These are phyloP conservation scores for Branchipolynoe longqiensis DNA, from an alignment of 2,888 invertebrate genomes.

Conservation along the genomic window DNA sequence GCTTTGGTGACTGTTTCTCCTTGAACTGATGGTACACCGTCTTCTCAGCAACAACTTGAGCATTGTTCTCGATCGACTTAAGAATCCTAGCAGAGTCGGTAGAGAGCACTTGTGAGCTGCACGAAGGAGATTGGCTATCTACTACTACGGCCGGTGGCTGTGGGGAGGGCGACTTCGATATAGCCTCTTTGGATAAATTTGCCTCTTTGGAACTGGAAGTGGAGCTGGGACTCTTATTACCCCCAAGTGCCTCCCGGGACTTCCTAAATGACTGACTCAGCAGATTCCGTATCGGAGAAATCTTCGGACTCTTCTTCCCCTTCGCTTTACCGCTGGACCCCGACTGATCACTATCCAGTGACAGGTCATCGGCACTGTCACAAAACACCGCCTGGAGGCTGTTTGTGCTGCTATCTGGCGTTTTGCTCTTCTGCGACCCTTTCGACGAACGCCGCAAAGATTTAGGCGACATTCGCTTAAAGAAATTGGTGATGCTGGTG, in stretches of 20 bases:
- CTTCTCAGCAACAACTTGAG: slow-evolving; percentile 68
- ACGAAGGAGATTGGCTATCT: background rate
- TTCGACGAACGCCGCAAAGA: slow-evolving; percentile 57
- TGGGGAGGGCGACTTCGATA: background rate
- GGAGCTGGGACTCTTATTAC: background rate
- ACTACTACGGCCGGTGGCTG: background rate
- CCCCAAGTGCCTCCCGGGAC: slow-evolving; percentile 21
- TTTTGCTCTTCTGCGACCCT: slow-evolving; percentile 32
- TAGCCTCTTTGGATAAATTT: slow-evolving; percentile 10
- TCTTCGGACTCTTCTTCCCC: slow-evolving; percentile 32
- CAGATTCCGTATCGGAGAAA: slow-evolving; percentile 21
- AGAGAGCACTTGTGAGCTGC: slow-evolving; percentile 21
- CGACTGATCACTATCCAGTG: slow-evolving; percentile 30
- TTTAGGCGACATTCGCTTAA: slow-evolving; percentile 70
- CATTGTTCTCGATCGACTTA: slow-evolving; percentile 76
- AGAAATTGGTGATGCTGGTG: slow-evolving; percentile 77
- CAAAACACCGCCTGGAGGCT: slow-evolving; percentile 54
- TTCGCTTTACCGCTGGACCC: background rate
- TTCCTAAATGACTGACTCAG: slow-evolving; percentile 23
- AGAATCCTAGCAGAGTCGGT: slow-evolving; percentile 65
- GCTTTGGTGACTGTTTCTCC: slow-evolving; percentile 72
- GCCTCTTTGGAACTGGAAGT: slow-evolving; percentile 9
- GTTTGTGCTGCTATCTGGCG: slow-evolving; percentile 55
- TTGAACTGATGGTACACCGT: slow-evolving; percentile 77
- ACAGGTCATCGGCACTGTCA: slow-evolving; percentile 36